Base-by-base conservation (phyloP, 2,797 vertebrate genomes). In the Vespertilio murinus region DNA sequence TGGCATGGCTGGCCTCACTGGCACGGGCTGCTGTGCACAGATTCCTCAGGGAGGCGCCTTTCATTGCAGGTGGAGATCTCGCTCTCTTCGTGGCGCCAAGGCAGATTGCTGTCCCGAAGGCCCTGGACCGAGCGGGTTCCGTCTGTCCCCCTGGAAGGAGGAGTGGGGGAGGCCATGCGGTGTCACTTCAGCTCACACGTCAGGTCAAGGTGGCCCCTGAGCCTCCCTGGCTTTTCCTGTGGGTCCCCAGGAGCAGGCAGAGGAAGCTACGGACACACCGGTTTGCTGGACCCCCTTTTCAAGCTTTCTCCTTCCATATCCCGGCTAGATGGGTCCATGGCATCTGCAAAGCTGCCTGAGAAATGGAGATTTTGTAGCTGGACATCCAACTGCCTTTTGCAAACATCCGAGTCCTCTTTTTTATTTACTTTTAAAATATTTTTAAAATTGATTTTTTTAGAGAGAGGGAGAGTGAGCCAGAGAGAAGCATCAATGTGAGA, bases 41-140 rank as follows among this genome's bases (percentile, higher is more conserved):
- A 12, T 69, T 92, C 71, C 67, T 94, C 38, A 67, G 93, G 59
- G 71, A 77, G n/a, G 3, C 61, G 17, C 56, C 47, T 45, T 92
- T 85, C 64, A 17, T 96, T 61, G 33, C 84, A 90, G 79, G 61
- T 77, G 73, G 77, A 38, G 93, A 69, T 84, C 56, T 65, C 3
- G 40, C 93, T 94, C 88, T 94, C 69, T 28, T 64, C 0, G 40
- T 75, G 30, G 52, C 64, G 83, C 70, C n/a, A 54, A 70, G 45
- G 71, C 20, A 59, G 28, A 80, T 70, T 49, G 52, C 59, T 45
- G 4, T 77, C 30, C 30, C 33, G 42, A 67, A 30, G 45, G 80
- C 54, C 11, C 33, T 14, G 30, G 40, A 38, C 56, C 52, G 56
- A 65, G 23, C 23, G 3, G 52, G 30, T 56, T 85, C 49, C 9